phyloP scores from a whole-genome alignment of 2,888 invertebrate species.

The Elegia similella region DNA sequence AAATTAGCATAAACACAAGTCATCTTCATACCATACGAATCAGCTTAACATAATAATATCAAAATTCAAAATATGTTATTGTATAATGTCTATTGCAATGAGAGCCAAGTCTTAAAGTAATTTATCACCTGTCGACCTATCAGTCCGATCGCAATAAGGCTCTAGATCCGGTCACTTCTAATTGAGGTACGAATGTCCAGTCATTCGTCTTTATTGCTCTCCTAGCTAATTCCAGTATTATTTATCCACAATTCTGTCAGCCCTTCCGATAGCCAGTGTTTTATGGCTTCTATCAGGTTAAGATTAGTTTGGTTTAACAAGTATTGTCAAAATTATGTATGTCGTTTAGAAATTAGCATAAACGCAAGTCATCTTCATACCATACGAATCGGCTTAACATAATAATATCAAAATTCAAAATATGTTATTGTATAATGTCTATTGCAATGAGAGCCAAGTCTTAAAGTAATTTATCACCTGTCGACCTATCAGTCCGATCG shows the following conservation, averaged over 20 bases:
- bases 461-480: conserved; percentile 14
- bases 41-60: too few species aligned
- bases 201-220: conserved; percentile 50
- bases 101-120: conserved; percentile 1
- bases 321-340: too few species aligned
- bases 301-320: background rate
- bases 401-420: too few species aligned
- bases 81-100: background rate
- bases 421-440: background rate
- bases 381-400: too few species aligned
- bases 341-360: too few species aligned
- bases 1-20: too few species aligned
- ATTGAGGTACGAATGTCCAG: conserved; percentile 45
- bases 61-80: too few species aligned
- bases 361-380: too few species aligned
- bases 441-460: background rate
- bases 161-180: conserved; percentile 29
- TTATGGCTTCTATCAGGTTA: conserved; percentile 1
- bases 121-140: conserved; percentile 13
- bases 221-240: conserved; percentile 40
- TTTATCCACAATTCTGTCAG: conserved; percentile 22
- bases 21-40: too few species aligned
- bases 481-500: conserved; percentile 5
- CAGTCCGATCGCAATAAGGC: conserved; percentile 5
- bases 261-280: conserved; percentile 4